Conservation (phyloP, 2,113 vertebrate species). For the Fulmarus glacialis region DNA sequence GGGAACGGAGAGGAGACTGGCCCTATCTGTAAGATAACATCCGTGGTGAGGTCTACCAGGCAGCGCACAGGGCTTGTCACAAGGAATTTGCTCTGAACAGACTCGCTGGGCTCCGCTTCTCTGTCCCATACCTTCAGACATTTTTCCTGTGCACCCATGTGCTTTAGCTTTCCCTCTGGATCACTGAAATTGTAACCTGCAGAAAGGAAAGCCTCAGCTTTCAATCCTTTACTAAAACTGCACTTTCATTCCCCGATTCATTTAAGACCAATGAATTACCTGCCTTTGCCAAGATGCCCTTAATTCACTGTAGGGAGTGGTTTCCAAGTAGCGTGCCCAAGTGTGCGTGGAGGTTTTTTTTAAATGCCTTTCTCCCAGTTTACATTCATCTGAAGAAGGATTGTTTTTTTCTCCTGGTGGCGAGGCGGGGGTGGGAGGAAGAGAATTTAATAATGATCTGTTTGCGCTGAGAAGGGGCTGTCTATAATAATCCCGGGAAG, state of each 20-base stretch:
- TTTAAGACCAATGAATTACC: not conserved
- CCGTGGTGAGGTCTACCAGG: not conserved
- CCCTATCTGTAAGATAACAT: not conserved
- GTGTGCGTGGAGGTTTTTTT: not conserved
- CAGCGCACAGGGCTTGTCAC: not conserved
- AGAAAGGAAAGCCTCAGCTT: not conserved
- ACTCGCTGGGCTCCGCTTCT: not conserved
- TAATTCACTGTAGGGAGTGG: not conserved
- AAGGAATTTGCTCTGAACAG: not conserved
- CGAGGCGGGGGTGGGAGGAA: not conserved
- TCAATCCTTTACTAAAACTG: not conserved
- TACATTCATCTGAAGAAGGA: not conserved
- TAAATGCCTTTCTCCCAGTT: not conserved
- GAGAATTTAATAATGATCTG: conserved; percentile 31
- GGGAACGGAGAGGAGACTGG: not conserved
- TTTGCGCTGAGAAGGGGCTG: conserved; percentile 9
- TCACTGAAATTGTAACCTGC: not conserved
- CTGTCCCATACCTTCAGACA: not conserved
- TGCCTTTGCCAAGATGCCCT: not conserved
- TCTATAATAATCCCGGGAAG: not conserved
- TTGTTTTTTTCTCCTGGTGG: not conserved
- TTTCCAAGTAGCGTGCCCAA: not conserved
- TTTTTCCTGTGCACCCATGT: not conserved
- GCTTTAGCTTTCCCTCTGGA: not conserved
- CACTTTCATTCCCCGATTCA: not conserved